A percentile compares a stretch with the other conserved stretches of the same genome.
phyloP scores from a whole-genome alignment of 2,888 invertebrate genomes.

The Yponomeuta cagnagella region DNA sequence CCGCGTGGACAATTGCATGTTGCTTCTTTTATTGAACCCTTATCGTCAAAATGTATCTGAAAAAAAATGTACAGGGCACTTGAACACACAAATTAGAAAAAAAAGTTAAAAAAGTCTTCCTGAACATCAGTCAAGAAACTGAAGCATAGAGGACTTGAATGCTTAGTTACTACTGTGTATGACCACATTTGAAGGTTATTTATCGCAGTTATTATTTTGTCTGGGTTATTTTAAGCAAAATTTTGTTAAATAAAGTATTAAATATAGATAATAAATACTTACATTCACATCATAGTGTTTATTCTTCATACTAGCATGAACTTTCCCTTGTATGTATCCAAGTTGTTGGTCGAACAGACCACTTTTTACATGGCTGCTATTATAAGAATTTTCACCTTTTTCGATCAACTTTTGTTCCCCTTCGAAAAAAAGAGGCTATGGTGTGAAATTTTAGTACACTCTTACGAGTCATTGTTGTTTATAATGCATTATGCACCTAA shows the following conservation, averaged over 20 bases:
- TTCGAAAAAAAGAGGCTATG: neutral
- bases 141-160: neutral
- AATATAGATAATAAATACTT: neutral
- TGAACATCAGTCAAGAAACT: no score
- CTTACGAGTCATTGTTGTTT: no score
- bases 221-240: neutral
- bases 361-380: constrained; percentile 1
- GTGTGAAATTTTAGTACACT: no score
- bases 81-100: neutral
- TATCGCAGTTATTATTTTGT: neutral
- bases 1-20: constrained; percentile 1
- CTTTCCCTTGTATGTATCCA: neutral
- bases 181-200: constrained; percentile 4
- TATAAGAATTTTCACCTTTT: neutral
- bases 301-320: constrained; percentile 1
- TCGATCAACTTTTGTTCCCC: neutral
- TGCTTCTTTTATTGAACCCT: constrained; percentile 2
- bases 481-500: no score
- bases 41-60: constrained; percentile 1
- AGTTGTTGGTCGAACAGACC: constrained; percentile 4
- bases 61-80: constrained; percentile 1
- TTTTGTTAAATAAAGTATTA: neutral
- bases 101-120: no score
- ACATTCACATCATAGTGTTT: neutral
- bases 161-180: neutral